Evolutionary conservation across 1,140 invertebrate species (phyloP).

Genomic region (Aradophagus sp.): DNA sequence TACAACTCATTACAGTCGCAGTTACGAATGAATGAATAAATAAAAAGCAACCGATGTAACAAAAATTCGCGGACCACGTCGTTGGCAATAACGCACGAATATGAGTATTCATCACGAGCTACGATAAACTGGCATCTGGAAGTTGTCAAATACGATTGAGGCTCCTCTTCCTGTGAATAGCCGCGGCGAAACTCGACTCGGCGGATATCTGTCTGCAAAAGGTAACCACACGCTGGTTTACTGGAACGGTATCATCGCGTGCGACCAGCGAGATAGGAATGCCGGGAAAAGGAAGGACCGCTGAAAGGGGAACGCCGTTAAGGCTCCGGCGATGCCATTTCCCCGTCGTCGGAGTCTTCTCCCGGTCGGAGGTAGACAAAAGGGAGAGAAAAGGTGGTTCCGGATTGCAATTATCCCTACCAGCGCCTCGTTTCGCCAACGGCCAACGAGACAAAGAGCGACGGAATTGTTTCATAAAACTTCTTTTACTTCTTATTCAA

Average conservation of each 20-base stretch:
- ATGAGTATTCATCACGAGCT: background rate
- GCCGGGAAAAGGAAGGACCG: conserved; percentile 31
- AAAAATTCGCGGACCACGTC: background rate
- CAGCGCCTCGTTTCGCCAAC: conserved; percentile 3
- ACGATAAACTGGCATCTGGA: conserved; percentile 13
- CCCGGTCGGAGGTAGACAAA: conserved; percentile 18
- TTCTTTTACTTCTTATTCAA: no score
- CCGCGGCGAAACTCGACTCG: conserved; percentile 21
- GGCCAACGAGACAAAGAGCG: no score
- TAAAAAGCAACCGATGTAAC: no score
- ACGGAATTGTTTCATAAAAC: no score
- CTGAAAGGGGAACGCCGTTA: conserved; percentile 27
- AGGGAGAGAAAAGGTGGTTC: conserved; percentile 27
- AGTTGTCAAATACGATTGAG: conserved; percentile 10
- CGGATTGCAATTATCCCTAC: conserved; percentile 32
- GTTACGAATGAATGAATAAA: no score
- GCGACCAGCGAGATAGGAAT: conserved; percentile 38
- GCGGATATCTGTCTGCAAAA: conserved; percentile 28
- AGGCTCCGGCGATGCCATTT: conserved; percentile 27
- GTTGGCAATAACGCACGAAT: background rate
- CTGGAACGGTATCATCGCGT: conserved; percentile 49
- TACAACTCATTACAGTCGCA: no score
- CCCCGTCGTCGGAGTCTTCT: conserved; percentile 31
- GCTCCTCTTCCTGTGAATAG: conserved; percentile 1
- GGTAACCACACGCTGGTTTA: conserved; percentile 42